phyloP scores from a whole-genome alignment of 2,113 vertebrate species.

The Neolamprologus falcicula region DNA sequence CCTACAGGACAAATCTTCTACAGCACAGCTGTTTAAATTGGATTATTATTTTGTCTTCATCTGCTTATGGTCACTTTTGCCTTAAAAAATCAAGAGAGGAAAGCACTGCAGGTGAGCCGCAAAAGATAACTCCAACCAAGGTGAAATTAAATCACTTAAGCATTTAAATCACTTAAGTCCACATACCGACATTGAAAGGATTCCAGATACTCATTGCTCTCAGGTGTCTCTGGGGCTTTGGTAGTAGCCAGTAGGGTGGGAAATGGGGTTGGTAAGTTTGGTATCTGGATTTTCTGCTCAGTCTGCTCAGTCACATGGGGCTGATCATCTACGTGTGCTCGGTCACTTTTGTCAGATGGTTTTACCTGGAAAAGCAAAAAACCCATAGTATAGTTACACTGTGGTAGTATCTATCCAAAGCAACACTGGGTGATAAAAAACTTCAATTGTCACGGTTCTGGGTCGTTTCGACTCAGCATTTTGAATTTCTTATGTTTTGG shows the following conservation, averaged over 20 bases:
- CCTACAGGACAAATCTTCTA: background rate
- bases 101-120: background rate
- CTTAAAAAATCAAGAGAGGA: background rate
- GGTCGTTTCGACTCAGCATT: rapidly evolving
- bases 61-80: background rate
- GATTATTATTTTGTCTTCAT: background rate
- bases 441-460: background rate
- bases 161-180: background rate
- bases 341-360: rapidly evolving
- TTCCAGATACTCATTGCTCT: background rate
- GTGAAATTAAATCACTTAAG: background rate
- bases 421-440: background rate
- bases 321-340: rapidly evolving
- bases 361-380: background rate
- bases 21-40: background rate
- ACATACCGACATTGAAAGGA: background rate
- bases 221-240: rapidly evolving
- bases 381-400: background rate
- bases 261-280: rapidly evolving
- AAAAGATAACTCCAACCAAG: background rate
- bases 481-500: background rate
- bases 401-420: background rate
- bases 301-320: rapidly evolving
- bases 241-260: background rate
- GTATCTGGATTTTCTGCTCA: rapidly evolving